These are phyloP conservation scores for Pongo abelii DNA, from an alignment of 2,113 vertebrate genomes.

Conservation along the genomic window DNA sequence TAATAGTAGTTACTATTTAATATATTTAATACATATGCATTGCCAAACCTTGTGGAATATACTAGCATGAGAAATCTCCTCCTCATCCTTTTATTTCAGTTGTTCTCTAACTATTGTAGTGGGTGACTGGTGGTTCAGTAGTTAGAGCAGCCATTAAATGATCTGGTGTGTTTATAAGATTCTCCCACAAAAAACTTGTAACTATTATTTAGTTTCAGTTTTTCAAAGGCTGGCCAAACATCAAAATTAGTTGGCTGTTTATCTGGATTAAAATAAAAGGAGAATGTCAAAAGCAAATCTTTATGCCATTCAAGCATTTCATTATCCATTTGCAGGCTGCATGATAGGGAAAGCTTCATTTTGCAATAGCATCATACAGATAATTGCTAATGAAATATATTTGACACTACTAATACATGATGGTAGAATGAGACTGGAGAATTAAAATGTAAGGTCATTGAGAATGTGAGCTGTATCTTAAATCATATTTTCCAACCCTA, in stretches of 20 bases:
- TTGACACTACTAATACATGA: slow-evolving; percentile 25
- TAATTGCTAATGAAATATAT: slow-evolving; percentile 42
- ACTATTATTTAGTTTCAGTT: not conserved
- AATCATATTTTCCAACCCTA: not conserved
- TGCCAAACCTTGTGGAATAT: not conserved
- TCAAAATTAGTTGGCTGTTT: not conserved
- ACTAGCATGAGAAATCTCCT: not conserved
- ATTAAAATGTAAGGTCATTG: not conserved
- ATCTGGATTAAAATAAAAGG: not conserved
- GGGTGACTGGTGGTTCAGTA: not conserved
- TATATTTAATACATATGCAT: not conserved
- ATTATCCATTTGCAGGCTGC: not conserved
- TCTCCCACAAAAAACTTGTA: not conserved
- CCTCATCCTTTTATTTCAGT: not conserved
- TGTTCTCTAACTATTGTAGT: not conserved
- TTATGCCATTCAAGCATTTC: slow-evolving; percentile 22
- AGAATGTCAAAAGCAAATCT: slow-evolving; percentile 36
- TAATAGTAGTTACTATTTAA: not conserved
- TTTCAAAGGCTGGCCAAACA: slow-evolving; percentile 3
- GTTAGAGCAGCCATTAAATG: not conserved
- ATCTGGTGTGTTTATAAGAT: slow-evolving; percentile 24
- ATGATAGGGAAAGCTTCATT: slow-evolving; percentile 3
- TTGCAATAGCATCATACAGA: not conserved
- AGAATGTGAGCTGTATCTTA: not conserved
- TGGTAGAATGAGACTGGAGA: not conserved